A percentile compares a stretch with the other conserved stretches of the same genome.
phyloP scores from a whole-genome alignment of 1,140 invertebrate genomes.

The Bombus turneri region DNA sequence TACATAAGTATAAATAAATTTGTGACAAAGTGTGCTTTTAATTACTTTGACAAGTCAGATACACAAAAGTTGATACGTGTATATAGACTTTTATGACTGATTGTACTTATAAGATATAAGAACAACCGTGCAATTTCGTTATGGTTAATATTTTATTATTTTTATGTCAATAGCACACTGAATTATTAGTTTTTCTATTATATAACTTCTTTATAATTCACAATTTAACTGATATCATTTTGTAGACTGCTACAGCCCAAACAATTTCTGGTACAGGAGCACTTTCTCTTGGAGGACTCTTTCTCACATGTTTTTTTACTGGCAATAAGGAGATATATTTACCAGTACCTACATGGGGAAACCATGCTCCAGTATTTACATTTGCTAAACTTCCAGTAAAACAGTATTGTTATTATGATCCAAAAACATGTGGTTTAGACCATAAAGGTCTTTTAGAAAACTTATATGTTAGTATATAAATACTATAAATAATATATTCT shows the following conservation, averaged over 20 bases:
- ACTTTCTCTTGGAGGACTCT: conserved; percentile 95
- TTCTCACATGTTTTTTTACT: conserved; percentile 93
- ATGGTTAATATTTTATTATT: too few relatives aligned
- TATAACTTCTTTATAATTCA: not conserved
- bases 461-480: conserved; percentile 88
- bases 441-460: conserved; percentile 95
- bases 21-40: too few relatives aligned
- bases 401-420: conserved; percentile 97
- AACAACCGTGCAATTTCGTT: too few relatives aligned
- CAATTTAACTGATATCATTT: conserved; percentile 21
- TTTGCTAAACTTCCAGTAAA: conserved; percentile 93
- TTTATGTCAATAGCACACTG: too few relatives aligned
- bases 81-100: too few relatives aligned
- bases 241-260: conserved; percentile 90
- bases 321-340: conserved; percentile 95
- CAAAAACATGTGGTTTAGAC: conserved; percentile 97
- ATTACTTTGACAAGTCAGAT: too few relatives aligned
- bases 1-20: too few relatives aligned
- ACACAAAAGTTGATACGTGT: too few relatives aligned
- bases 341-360: conserved; percentile 98
- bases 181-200: not conserved
- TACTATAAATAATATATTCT: conserved; percentile 5
- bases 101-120: too few relatives aligned
- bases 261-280: conserved; percentile 98
- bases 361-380: conserved; percentile 97